phyloP scores from a whole-genome alignment of 2,888 invertebrate genomes.

The Netelia inedita region DNA sequence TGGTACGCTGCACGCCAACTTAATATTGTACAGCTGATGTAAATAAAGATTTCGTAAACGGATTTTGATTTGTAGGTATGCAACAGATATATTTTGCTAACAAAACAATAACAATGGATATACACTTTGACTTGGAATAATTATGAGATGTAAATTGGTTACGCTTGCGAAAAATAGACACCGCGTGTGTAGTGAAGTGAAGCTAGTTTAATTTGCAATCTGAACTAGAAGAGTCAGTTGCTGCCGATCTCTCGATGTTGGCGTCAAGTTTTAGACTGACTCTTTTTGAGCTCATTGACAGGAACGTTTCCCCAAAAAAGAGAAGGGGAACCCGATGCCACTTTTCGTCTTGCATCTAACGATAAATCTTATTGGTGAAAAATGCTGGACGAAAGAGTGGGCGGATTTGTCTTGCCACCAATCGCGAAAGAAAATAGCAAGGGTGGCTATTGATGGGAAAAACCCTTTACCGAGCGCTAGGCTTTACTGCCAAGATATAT shows the following conservation, averaged over 20 bases:
- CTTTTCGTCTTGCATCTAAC: too few species aligned
- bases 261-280: not conserved
- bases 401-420: too few species aligned
- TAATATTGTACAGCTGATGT: not conserved
- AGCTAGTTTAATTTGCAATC: not conserved
- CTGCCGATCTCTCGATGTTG: not conserved
- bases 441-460: too few species aligned
- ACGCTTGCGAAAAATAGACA: not conserved
- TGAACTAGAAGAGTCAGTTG: not conserved
- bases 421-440: too few species aligned
- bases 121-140: not conserved
- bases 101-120: not conserved
- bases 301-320: too few species aligned
- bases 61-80: not conserved
- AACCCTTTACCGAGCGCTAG: too few species aligned
- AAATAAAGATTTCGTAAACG: not conserved
- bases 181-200: not conserved
- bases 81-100: not conserved
- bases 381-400: too few species aligned
- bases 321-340: too few species aligned
- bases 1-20: slow-evolving; percentile 8
- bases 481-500: too few species aligned
- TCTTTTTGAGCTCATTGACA: not conserved
- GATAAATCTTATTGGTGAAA: too few species aligned
- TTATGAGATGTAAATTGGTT: too few species aligned